These are phyloP conservation scores for Copidosoma floridanum DNA, from an alignment of 1,140 invertebrate species.

Conservation along the genomic window DNA sequence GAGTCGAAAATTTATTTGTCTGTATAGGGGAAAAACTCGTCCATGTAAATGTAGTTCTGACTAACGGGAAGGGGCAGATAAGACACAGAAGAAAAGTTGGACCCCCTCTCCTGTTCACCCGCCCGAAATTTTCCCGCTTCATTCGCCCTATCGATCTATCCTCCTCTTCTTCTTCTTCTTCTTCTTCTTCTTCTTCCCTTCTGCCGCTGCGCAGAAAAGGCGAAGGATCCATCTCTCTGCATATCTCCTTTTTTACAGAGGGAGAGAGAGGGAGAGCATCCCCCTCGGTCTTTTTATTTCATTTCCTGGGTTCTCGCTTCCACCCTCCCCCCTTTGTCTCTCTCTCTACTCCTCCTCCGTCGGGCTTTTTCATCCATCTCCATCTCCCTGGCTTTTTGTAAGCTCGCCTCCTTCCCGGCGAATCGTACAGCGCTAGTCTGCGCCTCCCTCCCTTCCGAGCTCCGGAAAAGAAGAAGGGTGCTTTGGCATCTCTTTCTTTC, in stretches of 20 bases:
- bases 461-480: too few species aligned
- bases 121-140: slow-evolving; percentile 17
- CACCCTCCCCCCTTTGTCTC: too few species aligned
- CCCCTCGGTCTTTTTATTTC: slow-evolving; percentile 23
- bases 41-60: too few species aligned
- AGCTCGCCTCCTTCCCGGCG: background rate
- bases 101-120: too few species aligned
- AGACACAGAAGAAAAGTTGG: too few species aligned
- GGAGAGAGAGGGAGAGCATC: too few species aligned
- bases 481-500: slow-evolving; percentile 28
- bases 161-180: background rate
- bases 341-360: slow-evolving; percentile 16
- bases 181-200: slow-evolving; percentile 6
- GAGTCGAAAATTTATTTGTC: too few species aligned
- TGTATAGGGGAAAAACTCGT: too few species aligned
- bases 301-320: slow-evolving; percentile 21
- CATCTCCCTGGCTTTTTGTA: slow-evolving; percentile 1
- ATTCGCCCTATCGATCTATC: slow-evolving; percentile 25
- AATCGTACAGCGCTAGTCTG: background rate
- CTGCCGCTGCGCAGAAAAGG: too few species aligned
- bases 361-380: slow-evolving; percentile 18
- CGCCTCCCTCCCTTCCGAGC: slow-evolving; percentile 17
- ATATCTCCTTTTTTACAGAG: background rate
- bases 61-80: background rate
- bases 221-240: background rate